Evolutionary conservation across 2,113 vertebrate genomes (phyloP).

Genomic region (Rhinoderma darwinii): DNA sequence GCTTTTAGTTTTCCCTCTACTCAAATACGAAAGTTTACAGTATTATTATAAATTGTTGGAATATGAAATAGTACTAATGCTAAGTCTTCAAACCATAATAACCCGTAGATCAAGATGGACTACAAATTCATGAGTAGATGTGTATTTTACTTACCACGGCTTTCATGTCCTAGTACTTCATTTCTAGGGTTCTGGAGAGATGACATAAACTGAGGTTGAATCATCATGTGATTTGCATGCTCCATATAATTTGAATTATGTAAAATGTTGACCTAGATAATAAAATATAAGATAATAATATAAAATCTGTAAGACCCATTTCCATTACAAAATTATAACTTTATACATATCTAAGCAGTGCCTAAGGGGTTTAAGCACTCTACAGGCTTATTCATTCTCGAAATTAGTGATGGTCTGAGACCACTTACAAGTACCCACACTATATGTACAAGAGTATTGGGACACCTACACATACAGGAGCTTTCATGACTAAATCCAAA

Average conservation of each 20-base stretch:
- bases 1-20: neutral
- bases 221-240: conserved; percentile 82
- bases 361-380: no score
- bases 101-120: neutral
- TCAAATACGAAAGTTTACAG: neutral
- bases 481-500: no score
- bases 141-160: conserved; percentile 41
- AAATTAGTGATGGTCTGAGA: no score
- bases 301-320: neutral
- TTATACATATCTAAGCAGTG: no score
- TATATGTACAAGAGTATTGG: no score
- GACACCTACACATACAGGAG: no score
- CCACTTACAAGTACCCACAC: no score
- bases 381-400: no score
- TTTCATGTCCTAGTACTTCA: conserved; percentile 55
- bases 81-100: neutral
- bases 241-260: conserved; percentile 79
- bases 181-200: conserved; percentile 78
- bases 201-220: conserved; percentile 87
- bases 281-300: neutral
- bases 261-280: conserved; percentile 79
- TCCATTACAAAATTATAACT: neutral
- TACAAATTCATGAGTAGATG: neutral
- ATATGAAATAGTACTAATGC: neutral
- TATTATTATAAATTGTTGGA: neutral